Base-by-base conservation (phyloP, 2,888 invertebrate genomes). In the Glyphotaelius pellucidus region DNA sequence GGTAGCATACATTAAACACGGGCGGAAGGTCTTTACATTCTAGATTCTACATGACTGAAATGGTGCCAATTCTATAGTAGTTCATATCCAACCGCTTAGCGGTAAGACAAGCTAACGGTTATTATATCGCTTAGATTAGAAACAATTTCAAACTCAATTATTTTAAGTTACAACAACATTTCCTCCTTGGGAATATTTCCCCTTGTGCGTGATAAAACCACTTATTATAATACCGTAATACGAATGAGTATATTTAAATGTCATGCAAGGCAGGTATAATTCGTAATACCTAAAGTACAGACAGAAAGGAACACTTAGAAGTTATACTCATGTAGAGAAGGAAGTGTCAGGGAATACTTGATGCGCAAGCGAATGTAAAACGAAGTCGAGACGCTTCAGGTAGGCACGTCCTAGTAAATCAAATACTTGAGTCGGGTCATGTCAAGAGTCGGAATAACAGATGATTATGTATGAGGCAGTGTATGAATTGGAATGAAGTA, bases 401-500 rank as follows among this genome's bases (percentile, higher is more conserved):
- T 67, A 67, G n/a, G 25, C 67, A 67, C 67, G 67, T 67, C 25
- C 67, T 7, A 67, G 67, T 67, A n/a, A 67, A 67, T 67, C 67
- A 67, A 67, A 67, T 67, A 67, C 67, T 67, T 67, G 67, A 67
- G 67, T 67, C 67, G n/a, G 67, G 67, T 67, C 67, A 67, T 67
- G 67, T 67, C 67, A 67, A 67, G 67, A 67, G 67, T 67, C 67
- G 67, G 67, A 67, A 67, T 67, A 67, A 67, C 67, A 67, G n/a
- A 67, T n/a, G 25, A 67, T 11, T 67, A n/a, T n/a, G 67, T 67
- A 67, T 67, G 25, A 67, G n/a, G 7, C 67, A 67, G 25, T 25
- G 9, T 67, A 67, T 25, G 67, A 67, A 67, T 67, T 9, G 67
- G 67, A 9, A n/a, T n/a, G 67, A 67, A 67, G 9, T n/a, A 67